These are phyloP conservation scores for Drosophila truncata DNA, from an alignment of 1,140 invertebrate species.

Conservation along the genomic window DNA sequence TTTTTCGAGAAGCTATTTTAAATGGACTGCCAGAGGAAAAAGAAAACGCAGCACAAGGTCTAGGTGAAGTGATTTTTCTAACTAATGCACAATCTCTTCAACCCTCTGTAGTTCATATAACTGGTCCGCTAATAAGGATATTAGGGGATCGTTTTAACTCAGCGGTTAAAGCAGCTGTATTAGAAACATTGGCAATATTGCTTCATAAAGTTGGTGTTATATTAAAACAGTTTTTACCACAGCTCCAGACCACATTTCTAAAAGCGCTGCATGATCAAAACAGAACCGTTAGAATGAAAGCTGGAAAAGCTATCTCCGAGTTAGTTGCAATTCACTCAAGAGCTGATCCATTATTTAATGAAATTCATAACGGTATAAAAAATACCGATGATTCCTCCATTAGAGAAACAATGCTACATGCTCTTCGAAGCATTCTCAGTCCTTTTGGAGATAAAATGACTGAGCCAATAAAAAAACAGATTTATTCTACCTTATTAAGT, in stretches of 20 bases:
- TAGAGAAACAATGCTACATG: conserved; percentile 96
- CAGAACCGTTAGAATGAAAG: conserved; percentile 94
- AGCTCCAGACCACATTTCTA: conserved; percentile 98
- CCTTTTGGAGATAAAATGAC: conserved; percentile 96
- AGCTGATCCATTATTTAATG: conserved; percentile 95
- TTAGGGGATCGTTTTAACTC: conserved; percentile 97
- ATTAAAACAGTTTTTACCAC: conserved; percentile 98
- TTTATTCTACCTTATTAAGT: conserved; percentile 90
- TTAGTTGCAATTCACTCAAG: conserved; percentile 96
- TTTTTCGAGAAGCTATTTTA: conserved; percentile 98
- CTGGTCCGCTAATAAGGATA: conserved; percentile 98
- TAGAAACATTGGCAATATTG: conserved; percentile 96
- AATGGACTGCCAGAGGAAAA: conserved; percentile 98
- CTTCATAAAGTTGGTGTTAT: conserved; percentile 96
- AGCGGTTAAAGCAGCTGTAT: conserved; percentile 97
- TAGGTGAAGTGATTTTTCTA: conserved; percentile 96
- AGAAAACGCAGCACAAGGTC: conserved; percentile 96
- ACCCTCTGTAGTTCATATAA: conserved; percentile 98
- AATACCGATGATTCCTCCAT: conserved; percentile 93
- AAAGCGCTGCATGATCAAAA: conserved; percentile 96
- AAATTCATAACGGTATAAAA: conserved; percentile 95
- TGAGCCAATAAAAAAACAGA: conserved; percentile 91
- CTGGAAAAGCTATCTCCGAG: conserved; percentile 94
- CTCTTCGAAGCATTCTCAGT: conserved; percentile 92
- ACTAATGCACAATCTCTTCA: conserved; percentile 95